Evolutionary conservation across 2,888 invertebrate genomes (phyloP).

Genomic region (Drepana falcataria): DNA sequence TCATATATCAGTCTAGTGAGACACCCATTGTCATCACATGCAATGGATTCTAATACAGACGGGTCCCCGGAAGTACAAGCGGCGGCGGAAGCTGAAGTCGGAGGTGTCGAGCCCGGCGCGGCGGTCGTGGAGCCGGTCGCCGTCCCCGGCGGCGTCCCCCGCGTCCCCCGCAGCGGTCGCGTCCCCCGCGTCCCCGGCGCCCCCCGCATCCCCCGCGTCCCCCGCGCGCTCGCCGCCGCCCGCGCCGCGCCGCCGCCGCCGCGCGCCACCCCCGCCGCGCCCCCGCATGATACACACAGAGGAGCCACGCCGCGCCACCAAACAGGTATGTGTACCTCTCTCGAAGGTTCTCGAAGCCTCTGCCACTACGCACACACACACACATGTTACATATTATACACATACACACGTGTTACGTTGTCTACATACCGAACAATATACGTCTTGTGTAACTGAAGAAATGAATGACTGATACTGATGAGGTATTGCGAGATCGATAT

Average conservation of each 20-base stretch:
- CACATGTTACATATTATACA: background rate
- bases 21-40: background rate
- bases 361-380: background rate
- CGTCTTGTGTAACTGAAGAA: background rate
- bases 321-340: slow-evolving; percentile 78
- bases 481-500: background rate
- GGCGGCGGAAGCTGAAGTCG: slow-evolving; percentile 84
- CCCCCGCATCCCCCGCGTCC: slow-evolving; percentile 13
- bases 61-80: slow-evolving; percentile 88
- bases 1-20: too few relatives aligned
- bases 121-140: slow-evolving; percentile 28
- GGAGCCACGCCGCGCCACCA: slow-evolving; percentile 79
- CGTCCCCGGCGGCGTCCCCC: slow-evolving; percentile 15
- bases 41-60: slow-evolving; percentile 53
- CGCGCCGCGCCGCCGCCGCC: slow-evolving; percentile 38
- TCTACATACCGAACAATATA: background rate
- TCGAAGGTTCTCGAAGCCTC: background rate
- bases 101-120: slow-evolving; percentile 31
- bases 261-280: slow-evolving; percentile 72
- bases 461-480: background rate
- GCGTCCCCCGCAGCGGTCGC: slow-evolving; percentile 22
- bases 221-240: slow-evolving; percentile 9
- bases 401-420: background rate
- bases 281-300: slow-evolving; percentile 90
- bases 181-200: slow-evolving; percentile 15